Base-by-base conservation (phyloP, 53 echinoderm and acorn worm genomes). In the Mesocentrotus franciscanus region DNA sequence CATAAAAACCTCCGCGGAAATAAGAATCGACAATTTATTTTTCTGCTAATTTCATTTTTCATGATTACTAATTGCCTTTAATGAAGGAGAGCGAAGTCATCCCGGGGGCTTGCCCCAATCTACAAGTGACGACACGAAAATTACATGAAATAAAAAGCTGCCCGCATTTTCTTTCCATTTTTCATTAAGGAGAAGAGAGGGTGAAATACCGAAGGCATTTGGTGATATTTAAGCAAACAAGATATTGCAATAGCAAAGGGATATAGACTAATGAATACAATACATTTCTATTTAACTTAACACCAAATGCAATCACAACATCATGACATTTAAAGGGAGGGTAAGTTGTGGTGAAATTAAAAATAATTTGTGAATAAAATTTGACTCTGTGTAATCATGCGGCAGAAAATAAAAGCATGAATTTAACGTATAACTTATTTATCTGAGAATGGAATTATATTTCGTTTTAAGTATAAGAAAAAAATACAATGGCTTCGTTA, bases 31-130 rank as follows among this genome's bases (percentile, higher is more conserved):
- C 87, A 59, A 87, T 2, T 87, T 58, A 87, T 87, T 87, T 87
- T 27, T 56, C n/a, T 27, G 87, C 27, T 91, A 91, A 91, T 91
- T 91, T 91, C 66, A 91, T 91, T 91, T 85, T 35, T 22, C 64
- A 91, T 91, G 91, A 91, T 91, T 91, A 66, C 91, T 91, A 91
- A 91, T 91, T 91, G 91, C 91, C 66, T 34, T 61, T 91, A 91
- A 91, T 91, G 66, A 91, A 91, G 91, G 34, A 30, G 22, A 26
- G 91, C 15, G 66, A 91, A 22, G 14, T 30, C 61, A 35, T 2
- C 66, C 39, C 0, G 36, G 11, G 91, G 62, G 91, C 2, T 66
- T 39, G 68, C 56, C 32, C 2, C 87, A 42, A 81, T 81, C 42
- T 1, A 42, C 81, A 18, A 74, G 74, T 74, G 32, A 84, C 42